Conservation (phyloP, 2,888 invertebrate species). For the Orthosia incerta region DNA sequence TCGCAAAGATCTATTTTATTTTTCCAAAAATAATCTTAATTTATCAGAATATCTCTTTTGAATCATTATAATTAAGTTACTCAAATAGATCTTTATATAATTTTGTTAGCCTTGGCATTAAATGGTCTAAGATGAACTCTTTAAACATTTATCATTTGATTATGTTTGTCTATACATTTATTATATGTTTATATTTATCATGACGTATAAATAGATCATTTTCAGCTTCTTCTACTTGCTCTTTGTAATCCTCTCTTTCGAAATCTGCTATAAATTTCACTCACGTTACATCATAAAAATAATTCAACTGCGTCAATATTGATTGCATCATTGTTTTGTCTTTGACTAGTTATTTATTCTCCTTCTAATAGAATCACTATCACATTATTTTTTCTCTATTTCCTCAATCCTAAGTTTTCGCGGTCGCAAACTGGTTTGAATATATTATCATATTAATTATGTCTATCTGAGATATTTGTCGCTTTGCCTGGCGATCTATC, state of each 20-base stretch:
- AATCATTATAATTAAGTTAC: neutral
- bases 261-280: no score
- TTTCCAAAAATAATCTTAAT: neutral
- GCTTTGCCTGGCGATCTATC: constrained; percentile 23
- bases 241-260: neutral
- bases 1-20: neutral
- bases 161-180: no score
- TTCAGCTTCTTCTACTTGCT: neutral
- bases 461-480: constrained; percentile 21
- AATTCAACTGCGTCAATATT: neutral
- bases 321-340: neutral
- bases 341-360: neutral
- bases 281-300: neutral
- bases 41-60: neutral
- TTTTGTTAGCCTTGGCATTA: neutral
- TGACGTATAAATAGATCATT: neutral
- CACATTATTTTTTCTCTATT: neutral
- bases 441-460: constrained; percentile 45
- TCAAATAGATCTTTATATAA: no score
- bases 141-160: no score
- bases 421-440: constrained; percentile 43
- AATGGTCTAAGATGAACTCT: neutral
- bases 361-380: neutral
- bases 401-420: constrained; percentile 20
- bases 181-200: neutral